Evolutionary conservation across 1,140 invertebrate genomes (phyloP), one percentile per base, ranked within the genome.

Genomic region (Halictus rubicundus): DNA sequence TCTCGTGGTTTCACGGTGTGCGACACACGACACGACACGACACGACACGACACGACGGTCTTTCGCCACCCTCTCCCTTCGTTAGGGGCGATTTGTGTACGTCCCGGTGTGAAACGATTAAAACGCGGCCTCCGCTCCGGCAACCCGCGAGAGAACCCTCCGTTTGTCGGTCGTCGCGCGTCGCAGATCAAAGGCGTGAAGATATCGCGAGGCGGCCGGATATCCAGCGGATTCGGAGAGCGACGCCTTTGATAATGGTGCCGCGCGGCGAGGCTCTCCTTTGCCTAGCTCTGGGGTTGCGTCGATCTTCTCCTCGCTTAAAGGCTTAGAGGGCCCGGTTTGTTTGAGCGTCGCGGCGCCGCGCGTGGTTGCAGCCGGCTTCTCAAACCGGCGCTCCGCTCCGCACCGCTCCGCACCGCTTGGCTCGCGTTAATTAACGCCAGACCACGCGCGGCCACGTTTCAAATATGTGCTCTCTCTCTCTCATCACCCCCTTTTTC

Each of bases 181-280:
- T 54, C 68, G 68, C 54, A 64, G 76, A 72, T 78, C 76, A 72
- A 78, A 78, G 76, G 57, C 42, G 49, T 23, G 32, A 78, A 57
- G 14, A 46, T 46, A 46, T 12, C 10, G 42, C 42, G 42, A 14
- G 42, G 12, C 10, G 9, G 42, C 46, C 59, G 60, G 76, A 78
- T 78, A 63, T 64, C 19, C 59, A 64, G 21, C 37, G 49, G 49
- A 65, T 78, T 52, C 68, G 42, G 60, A 57, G 49, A 12, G 65
- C 57, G 68, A 72, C 27, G 54, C 59, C 64, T 72, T 78, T 78
- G 59, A 72, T 19, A 42, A 64, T 54, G 60, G 60, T n/a, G 59
- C 32, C 25, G 75, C 32, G 39, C 32, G 16, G n/a, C 27, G 27
- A 2, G 1, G 32, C 32, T 32, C 32, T 32, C 32, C 32, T 32